Evolutionary conservation across 1,140 invertebrate species (phyloP).

Genomic region (Homarus americanus): DNA sequence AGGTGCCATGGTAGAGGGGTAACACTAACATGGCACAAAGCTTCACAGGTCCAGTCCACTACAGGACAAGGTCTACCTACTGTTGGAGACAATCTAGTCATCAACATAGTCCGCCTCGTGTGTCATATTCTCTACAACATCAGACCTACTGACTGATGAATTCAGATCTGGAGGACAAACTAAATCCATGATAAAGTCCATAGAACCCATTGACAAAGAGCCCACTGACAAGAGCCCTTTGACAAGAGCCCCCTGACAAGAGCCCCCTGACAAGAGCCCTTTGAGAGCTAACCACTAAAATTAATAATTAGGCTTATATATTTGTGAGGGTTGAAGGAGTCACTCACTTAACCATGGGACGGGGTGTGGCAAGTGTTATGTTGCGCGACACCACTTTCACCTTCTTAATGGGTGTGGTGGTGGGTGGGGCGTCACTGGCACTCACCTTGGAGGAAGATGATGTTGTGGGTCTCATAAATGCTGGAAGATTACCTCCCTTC

Average conservation of each 20-base stretch:
- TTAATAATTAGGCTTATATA: background rate
- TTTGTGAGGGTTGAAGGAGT: background rate
- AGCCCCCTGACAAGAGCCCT: too few relatives aligned
- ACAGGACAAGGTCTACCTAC: too few relatives aligned
- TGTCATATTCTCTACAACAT: too few relatives aligned
- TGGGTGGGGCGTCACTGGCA: conserved; percentile 26
- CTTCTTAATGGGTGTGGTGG: conserved; percentile 60
- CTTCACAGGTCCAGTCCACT: background rate
- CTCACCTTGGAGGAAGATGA: conserved; percentile 81
- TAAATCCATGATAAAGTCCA: too few relatives aligned
- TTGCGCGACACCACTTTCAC: conserved; percentile 51
- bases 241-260: too few relatives aligned
- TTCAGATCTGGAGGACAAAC: background rate
- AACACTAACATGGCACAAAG: background rate
- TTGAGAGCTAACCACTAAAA: too few relatives aligned
- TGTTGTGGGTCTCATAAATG: conserved; percentile 84
- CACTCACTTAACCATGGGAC: conserved; percentile 57
- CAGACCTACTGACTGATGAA: too few relatives aligned
- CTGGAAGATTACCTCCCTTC: conserved; percentile 67
- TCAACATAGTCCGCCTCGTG: too few relatives aligned
- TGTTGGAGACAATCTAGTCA: too few relatives aligned
- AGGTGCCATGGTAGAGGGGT: background rate
- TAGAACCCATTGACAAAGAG: too few relatives aligned
- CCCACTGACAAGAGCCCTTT: too few relatives aligned
- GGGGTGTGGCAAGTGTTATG: conserved; percentile 41